Percentiles rank a stretch among this genome's conserved stretches.
Conservation (phyloP, 1,140 invertebrate genomes). For the Lethrus apterus region DNA sequence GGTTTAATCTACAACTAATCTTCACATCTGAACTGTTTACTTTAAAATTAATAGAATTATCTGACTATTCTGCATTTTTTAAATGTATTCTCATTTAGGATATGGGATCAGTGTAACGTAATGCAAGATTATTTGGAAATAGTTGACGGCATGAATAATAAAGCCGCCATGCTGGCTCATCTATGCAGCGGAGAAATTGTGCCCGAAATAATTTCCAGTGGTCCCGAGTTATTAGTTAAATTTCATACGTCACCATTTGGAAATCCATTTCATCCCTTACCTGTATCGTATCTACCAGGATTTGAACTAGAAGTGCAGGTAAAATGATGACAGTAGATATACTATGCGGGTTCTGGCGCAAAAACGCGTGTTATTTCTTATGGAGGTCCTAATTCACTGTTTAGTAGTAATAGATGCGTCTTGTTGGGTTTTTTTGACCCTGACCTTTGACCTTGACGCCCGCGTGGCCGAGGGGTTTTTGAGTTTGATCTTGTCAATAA, state of each 20-base stretch:
- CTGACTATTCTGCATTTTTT: no score
- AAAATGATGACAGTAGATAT: conserved; percentile 28
- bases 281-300: conserved; percentile 67
- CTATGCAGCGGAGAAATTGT: conserved; percentile 77
- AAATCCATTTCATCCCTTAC: conserved; percentile 72
- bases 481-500: no score
- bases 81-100: conserved; percentile 49
- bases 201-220: conserved; percentile 71
- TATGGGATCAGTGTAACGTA: conserved; percentile 74
- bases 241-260: conserved; percentile 77
- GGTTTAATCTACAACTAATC: no score
- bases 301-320: conserved; percentile 76
- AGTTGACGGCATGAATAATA: conserved; percentile 67
- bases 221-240: conserved; percentile 69
- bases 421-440: no score
- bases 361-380: no score
- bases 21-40: no score
- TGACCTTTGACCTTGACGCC: no score
- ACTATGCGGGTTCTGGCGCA: no score
- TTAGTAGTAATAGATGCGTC: no score
- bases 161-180: conserved; percentile 65
- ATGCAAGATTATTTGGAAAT: conserved; percentile 76
- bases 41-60: no score
- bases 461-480: no score
- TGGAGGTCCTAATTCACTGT: no score